A percentile compares a stretch with the other conserved stretches of the same genome.
Evolutionary conservation across 92 coral and sea anemone genomes (phyloP).

Genomic region (Porites divaricata): DNA sequence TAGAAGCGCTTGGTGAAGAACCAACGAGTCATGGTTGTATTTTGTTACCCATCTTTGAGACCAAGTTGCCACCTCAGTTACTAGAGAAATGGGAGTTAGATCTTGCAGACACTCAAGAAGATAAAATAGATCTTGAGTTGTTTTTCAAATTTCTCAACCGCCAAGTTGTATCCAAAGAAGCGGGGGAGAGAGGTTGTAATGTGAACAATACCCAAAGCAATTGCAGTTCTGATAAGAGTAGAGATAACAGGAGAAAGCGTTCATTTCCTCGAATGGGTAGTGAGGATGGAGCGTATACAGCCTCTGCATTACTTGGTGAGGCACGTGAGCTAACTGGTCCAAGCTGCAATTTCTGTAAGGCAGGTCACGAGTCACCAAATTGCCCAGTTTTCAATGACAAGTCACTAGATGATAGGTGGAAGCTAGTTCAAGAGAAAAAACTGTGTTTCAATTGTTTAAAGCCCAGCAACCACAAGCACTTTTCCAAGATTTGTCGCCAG

Average conservation of each 20-base stretch:
- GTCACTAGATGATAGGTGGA: constrained; percentile 36
- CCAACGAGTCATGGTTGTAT: constrained; percentile 49
- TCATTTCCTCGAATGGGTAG: too few species aligned
- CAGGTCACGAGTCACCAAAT: constrained; percentile 36
- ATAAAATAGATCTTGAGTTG: constrained; percentile 46
- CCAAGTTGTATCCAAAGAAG: constrained; percentile 54
- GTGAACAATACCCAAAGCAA: constrained; percentile 4
- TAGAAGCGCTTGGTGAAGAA: constrained; percentile 50
- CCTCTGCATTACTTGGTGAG: too few species aligned
- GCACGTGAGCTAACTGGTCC: constrained; percentile 12
- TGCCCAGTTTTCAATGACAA: constrained; percentile 30
- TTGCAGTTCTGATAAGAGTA: too few species aligned
- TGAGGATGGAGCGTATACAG: too few species aligned
- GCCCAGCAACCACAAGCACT: constrained; percentile 31
- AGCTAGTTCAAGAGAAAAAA: constrained; percentile 15
- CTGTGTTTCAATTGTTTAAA: constrained; percentile 37
- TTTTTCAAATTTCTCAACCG: constrained; percentile 49
- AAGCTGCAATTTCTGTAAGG: constrained; percentile 25
- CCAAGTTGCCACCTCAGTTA: constrained; percentile 41
- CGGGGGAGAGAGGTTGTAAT: constrained; percentile 37
- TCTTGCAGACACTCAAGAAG: constrained; percentile 54
- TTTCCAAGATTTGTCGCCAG: constrained; percentile 38
- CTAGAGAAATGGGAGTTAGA: constrained; percentile 56
- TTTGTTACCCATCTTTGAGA: constrained; percentile 46
- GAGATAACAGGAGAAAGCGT: too few species aligned